These are phyloP conservation scores for Panopea generosa DNA, from an alignment of 2,888 invertebrate genomes.

Conservation along the genomic window DNA sequence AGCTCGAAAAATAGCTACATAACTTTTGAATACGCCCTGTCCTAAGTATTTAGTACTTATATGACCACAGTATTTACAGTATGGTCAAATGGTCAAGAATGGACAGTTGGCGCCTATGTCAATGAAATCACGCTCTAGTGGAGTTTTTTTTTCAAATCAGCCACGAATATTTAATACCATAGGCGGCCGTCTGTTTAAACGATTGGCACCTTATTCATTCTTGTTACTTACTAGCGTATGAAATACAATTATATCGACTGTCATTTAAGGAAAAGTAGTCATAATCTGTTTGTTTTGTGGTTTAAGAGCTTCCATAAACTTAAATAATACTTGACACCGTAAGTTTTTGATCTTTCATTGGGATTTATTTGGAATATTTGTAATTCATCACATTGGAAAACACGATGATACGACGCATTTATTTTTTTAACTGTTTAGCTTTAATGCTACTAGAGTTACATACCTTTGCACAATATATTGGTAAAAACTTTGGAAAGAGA, in stretches of 20 bases:
- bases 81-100: conserved; percentile 37
- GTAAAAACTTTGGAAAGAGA: too few species aligned
- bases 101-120: conserved; percentile 36
- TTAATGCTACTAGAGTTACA: too few species aligned
- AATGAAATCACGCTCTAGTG: conserved; percentile 35
- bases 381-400: conserved; percentile 12
- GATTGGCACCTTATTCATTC: conserved; percentile 46
- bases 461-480: too few species aligned
- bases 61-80: conserved; percentile 16
- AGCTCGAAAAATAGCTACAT: too few species aligned
- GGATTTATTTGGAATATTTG: conserved; percentile 20
- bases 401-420: not conserved
- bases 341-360: conserved; percentile 7
- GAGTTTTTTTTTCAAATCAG: conserved; percentile 6
- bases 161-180: conserved; percentile 49
- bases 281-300: conserved; percentile 43
- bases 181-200: conserved; percentile 45
- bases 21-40: too few species aligned
- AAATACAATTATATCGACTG: conserved; percentile 46
- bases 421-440: too few species aligned
- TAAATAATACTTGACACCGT: conserved; percentile 24
- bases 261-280: conserved; percentile 11
- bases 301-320: conserved; percentile 26
- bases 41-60: conserved; percentile 5
- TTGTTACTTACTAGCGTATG: conserved; percentile 28